Conservation (phyloP, 2,888 invertebrate species). For the Ophion slaviceki region DNA sequence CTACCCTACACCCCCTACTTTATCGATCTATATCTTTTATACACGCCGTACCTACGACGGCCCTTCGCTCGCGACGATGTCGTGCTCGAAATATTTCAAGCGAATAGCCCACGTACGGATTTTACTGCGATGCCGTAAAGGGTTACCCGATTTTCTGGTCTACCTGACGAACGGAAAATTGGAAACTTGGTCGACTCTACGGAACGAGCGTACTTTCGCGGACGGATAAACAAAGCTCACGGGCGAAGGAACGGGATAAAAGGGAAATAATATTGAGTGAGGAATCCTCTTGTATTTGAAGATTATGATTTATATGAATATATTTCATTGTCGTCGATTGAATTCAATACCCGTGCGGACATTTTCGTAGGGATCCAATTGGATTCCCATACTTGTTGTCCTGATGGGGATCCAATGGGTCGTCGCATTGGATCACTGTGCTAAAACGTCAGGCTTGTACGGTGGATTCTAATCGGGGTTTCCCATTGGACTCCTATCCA, state of each 20-base stretch:
- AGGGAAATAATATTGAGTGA: background rate
- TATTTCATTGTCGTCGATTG: background rate
- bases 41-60: background rate
- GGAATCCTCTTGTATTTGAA: background rate
- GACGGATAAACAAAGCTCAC: conserved; percentile 9
- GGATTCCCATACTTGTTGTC: no score
- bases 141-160: conserved; percentile 37
- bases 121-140: conserved; percentile 38
- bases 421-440: no score
- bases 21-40: conserved; percentile 21
- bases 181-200: background rate
- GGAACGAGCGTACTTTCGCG: background rate
- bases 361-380: no score
- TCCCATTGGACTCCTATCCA: no score
- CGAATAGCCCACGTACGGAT: conserved; percentile 36
- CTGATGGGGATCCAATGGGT: no score
- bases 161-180: conserved; percentile 37
- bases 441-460: no score
- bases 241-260: background rate
- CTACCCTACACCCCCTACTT: background rate
- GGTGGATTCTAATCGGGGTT: no score
- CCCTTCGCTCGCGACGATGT: background rate
- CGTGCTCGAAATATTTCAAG: conserved; percentile 36
- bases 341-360: no score
- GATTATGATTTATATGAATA: background rate